Evolutionary conservation across 2,797 vertebrate genomes (phyloP).

Genomic region (Chanos chanos): DNA sequence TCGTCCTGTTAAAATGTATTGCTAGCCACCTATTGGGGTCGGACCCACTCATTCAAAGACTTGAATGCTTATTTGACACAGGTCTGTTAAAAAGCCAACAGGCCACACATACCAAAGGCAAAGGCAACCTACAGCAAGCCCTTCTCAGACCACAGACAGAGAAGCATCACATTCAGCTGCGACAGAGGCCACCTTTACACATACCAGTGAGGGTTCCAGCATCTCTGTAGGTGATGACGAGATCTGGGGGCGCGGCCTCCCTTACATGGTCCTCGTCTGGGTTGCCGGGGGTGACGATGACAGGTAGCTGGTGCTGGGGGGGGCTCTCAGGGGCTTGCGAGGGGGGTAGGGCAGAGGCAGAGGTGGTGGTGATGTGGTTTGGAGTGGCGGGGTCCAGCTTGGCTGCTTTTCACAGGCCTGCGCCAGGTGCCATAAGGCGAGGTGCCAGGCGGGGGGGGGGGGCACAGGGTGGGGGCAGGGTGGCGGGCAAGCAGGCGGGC

Average conservation of each 20-base stretch:
- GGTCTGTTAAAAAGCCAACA: too few relatives aligned
- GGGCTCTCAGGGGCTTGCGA: conserved; percentile 57
- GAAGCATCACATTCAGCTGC: too few relatives aligned
- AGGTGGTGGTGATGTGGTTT: conserved; percentile 75
- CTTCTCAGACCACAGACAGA: too few relatives aligned
- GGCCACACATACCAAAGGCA: too few relatives aligned
- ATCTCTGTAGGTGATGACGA: conserved; percentile 80
- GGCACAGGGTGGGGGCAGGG: conserved; percentile 4
- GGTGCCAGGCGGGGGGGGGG: conserved; percentile 41
- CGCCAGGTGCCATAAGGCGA: conserved; percentile 81
- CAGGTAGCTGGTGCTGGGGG: conserved; percentile 57
- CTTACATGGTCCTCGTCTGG: conserved; percentile 84
- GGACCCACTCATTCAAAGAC: too few relatives aligned
- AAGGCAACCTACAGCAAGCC: too few relatives aligned
- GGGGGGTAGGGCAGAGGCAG: conserved; percentile 70
- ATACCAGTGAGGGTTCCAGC: conserved; percentile 97
- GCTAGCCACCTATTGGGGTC: too few relatives aligned
- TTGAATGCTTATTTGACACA: too few relatives aligned
- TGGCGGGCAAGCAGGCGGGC: background rate
- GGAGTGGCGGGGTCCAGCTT: conserved; percentile 93
- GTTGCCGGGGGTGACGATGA: conserved; percentile 60
- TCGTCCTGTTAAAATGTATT: too few relatives aligned
- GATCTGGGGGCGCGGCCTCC: conserved; percentile 67
- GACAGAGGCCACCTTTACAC: background rate
- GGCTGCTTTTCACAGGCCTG: conserved; percentile 83